phyloP scores from a whole-genome alignment of 2,888 invertebrate species.

The Lissocephala sabroskyi region DNA sequence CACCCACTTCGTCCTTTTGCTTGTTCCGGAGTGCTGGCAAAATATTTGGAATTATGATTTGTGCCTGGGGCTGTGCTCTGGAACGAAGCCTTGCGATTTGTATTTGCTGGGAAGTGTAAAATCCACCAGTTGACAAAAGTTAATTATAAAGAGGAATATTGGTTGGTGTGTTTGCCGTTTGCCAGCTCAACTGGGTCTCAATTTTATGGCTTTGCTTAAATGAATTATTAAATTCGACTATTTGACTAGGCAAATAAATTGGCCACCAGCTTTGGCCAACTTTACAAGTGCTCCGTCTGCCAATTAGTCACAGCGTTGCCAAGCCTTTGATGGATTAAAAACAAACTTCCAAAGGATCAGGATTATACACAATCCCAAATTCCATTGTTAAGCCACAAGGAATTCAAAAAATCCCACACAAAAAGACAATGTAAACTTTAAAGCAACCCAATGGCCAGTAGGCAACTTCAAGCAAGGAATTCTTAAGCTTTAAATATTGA shows the following conservation, averaged over 20 bases:
- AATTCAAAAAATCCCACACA: too few species aligned
- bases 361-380: too few species aligned
- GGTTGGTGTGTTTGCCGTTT: constrained; percentile 10
- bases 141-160: constrained; percentile 42
- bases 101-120: constrained; percentile 18
- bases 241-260: constrained; percentile 12
- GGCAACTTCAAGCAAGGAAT: too few species aligned
- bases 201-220: constrained; percentile 22
- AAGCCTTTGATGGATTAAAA: too few species aligned
- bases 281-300: too few species aligned
- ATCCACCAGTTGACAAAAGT: constrained; percentile 46
- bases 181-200: constrained; percentile 1
- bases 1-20: neutral
- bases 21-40: constrained; percentile 5
- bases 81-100: neutral
- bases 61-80: constrained; percentile 42
- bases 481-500: too few species aligned
- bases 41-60: constrained; percentile 59
- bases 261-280: constrained; percentile 11
- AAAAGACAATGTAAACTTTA: too few species aligned
- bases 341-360: too few species aligned
- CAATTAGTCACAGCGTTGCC: constrained; percentile 23
- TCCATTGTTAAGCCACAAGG: too few species aligned
- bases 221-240: constrained; percentile 26
- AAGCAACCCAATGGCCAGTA: too few species aligned